phyloP scores from a whole-genome alignment of 2,797 vertebrate species.

The Pipistrellus nathusii region DNA sequence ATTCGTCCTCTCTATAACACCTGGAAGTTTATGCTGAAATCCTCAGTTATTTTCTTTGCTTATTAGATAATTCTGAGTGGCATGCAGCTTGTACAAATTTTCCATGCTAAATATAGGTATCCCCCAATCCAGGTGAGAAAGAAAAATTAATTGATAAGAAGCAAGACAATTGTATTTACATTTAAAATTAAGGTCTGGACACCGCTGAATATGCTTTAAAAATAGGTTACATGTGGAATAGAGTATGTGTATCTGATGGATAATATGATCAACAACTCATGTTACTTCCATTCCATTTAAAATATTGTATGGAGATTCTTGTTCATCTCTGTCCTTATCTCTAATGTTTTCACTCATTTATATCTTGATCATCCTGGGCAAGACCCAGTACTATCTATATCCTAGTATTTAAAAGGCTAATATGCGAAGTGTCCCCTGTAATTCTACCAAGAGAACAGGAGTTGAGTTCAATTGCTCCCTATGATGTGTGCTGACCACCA shows the following conservation, averaged over 20 bases:
- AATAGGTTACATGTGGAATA: not conserved
- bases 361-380: not conserved
- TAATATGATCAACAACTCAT: not conserved
- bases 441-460: too few relatives aligned
- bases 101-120: not conserved
- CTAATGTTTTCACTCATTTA: not conserved
- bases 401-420: too few relatives aligned
- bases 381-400: not conserved
- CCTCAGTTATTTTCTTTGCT: conserved; percentile 9
- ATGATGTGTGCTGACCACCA: too few relatives aligned
- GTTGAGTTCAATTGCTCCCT: too few relatives aligned
- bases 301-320: not conserved
- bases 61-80: not conserved
- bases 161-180: conserved; percentile 7
- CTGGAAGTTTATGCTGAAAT: not conserved
- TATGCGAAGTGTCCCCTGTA: too few relatives aligned
- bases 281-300: not conserved
- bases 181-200: conserved; percentile 4
- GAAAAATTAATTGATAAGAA: conserved; percentile 12
- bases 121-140: not conserved
- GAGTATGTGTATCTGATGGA: not conserved
- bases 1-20: not conserved
- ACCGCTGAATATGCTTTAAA: not conserved
- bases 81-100: not conserved
- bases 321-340: not conserved